phyloP scores from a whole-genome alignment of 1,140 invertebrate species.

The Drosophila mojavensis region DNA sequence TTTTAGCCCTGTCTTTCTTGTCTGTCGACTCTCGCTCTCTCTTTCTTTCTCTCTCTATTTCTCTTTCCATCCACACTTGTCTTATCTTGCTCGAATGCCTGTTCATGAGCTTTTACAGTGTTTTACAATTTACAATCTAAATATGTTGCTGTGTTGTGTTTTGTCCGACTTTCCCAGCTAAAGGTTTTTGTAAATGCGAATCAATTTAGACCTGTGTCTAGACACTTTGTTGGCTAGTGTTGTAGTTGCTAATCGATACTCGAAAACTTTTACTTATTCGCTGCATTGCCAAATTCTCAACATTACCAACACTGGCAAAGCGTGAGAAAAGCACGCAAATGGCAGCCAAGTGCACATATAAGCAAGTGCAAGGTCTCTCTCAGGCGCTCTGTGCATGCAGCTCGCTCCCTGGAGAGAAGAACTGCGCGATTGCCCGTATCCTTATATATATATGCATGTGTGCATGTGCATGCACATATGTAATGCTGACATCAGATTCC shows the following conservation, averaged over 20 bases:
- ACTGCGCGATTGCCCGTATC: constrained; percentile 28
- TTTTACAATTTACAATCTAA: constrained; percentile 21
- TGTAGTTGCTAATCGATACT: constrained; percentile 18
- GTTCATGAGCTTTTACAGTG: constrained; percentile 33
- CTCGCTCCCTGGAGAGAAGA: constrained; percentile 5
- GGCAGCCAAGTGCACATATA: constrained; percentile 25
- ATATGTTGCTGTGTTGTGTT: not conserved
- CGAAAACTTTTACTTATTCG: constrained; percentile 29
- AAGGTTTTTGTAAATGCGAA: constrained; percentile 29
- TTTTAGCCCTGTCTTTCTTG: constrained; percentile 18
- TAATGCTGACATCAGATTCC: constrained; percentile 40
- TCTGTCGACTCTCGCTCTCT: not conserved
- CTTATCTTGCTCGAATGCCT: constrained; percentile 8
- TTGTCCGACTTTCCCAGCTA: constrained; percentile 27
- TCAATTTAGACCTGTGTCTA: constrained; percentile 10
- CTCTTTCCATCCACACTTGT: constrained; percentile 6
- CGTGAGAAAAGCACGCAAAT: constrained; percentile 35
- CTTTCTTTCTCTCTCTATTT: constrained; percentile 3
- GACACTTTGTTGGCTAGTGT: constrained; percentile 23
- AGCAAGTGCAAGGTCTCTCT: constrained; percentile 73
- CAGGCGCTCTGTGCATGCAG: constrained; percentile 9
- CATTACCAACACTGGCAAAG: constrained; percentile 50
- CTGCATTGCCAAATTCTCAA: constrained; percentile 40
- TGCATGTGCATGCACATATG: not conserved
- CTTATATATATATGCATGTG: constrained; percentile 21